Conservation (phyloP, 1,140 invertebrate species). For the Cecropterus lyciades region DNA sequence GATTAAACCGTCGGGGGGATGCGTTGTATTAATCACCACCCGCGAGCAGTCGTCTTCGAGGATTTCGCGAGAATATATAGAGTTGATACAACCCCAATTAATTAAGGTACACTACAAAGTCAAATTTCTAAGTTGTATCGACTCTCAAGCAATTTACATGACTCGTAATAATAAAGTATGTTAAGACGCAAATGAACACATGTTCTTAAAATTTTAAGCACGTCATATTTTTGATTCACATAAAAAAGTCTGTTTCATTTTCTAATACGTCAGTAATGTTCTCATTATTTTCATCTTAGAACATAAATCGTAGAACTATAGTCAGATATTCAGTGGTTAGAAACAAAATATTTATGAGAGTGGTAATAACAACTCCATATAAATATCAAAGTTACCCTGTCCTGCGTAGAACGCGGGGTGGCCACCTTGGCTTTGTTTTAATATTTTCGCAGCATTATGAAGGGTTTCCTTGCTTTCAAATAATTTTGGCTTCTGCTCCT, state of each 20-base stretch:
- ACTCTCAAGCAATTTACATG: too few species aligned
- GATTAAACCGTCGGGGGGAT: conserved; percentile 83
- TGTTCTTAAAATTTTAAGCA: too few species aligned
- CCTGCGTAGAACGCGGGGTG: conserved; percentile 66
- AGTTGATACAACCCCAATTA: conserved; percentile 49
- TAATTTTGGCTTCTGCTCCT: conserved; percentile 82
- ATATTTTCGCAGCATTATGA: conserved; percentile 84
- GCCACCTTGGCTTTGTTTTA: conserved; percentile 83
- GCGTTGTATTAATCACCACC: conserved; percentile 83
- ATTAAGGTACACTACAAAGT: neutral
- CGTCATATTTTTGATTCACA: too few species aligned
- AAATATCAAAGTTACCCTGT: conserved; percentile 60
- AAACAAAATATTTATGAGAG: too few species aligned
- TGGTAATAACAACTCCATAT: conserved; percentile 54
- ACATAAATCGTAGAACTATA: too few species aligned
- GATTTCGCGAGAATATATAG: conserved; percentile 56
- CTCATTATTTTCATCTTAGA: too few species aligned
- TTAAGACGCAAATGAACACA: too few species aligned
- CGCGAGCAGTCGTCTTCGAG: conserved; percentile 70
- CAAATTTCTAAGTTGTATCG: too few species aligned
- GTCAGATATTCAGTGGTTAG: too few species aligned
- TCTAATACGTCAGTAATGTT: too few species aligned
- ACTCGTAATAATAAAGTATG: too few species aligned
- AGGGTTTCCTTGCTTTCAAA: conserved; percentile 83
- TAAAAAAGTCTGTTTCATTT: too few species aligned